phyloP scores from a whole-genome alignment of 1,140 invertebrate species.

The Pomacea maculata region DNA sequence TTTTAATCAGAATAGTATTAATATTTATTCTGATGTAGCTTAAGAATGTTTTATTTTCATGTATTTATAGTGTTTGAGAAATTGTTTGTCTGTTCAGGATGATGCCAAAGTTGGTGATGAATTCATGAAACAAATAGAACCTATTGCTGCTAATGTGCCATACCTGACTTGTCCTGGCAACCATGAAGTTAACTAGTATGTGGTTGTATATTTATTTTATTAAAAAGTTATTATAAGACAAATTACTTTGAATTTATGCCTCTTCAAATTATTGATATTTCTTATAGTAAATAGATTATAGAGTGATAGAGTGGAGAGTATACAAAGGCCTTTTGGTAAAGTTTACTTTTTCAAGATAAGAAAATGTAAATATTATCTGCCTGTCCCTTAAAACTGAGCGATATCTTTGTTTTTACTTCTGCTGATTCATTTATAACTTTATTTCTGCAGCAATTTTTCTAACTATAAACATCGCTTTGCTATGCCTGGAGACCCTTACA shows the following conservation, averaged over 20 bases:
- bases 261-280: too few species aligned
- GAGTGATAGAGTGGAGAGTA: too few species aligned
- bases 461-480: conserved; percentile 86
- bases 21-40: background rate
- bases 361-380: too few species aligned
- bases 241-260: too few species aligned
- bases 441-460: conserved; percentile 80
- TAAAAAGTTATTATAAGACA: too few species aligned
- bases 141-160: conserved; percentile 60
- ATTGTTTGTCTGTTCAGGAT: conserved; percentile 41
- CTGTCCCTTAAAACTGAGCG: background rate
- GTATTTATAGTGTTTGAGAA: background rate
- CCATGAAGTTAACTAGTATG: conserved; percentile 62
- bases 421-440: background rate
- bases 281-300: too few species aligned
- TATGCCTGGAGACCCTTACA: conserved; percentile 80
- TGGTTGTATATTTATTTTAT: conserved; percentile 1
- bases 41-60: background rate
- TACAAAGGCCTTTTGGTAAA: too few species aligned
- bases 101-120: conserved; percentile 60
- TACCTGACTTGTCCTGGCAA: conserved; percentile 67
- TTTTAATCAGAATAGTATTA: background rate
- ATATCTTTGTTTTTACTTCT: background rate
- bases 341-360: too few species aligned
- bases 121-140: conserved; percentile 64